Evolutionary conservation across 2,113 vertebrate species (phyloP).

Genomic region (Pipa parva): DNA sequence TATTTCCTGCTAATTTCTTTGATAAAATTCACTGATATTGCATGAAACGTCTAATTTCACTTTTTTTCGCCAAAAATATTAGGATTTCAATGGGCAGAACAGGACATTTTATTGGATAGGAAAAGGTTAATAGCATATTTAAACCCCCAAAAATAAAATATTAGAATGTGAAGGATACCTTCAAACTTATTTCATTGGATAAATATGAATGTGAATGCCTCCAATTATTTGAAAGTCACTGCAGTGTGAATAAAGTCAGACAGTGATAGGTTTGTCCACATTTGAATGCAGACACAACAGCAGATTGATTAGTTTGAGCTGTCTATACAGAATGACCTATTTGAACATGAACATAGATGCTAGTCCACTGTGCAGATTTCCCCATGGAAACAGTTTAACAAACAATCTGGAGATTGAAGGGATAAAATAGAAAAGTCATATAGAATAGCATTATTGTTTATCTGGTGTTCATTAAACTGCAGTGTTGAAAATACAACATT

Average conservation of each 20-base stretch:
- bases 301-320: conserved; percentile 39
- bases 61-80: too few relatives aligned
- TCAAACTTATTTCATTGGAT: not conserved
- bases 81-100: too few relatives aligned
- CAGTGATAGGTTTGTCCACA: conserved; percentile 33
- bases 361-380: conserved; percentile 33
- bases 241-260: conserved; percentile 12
- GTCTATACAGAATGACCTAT: conserved; percentile 38
- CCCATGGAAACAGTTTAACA: conserved; percentile 34
- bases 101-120: too few relatives aligned
- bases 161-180: too few relatives aligned
- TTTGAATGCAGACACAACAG: conserved; percentile 34
- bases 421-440: conserved; percentile 8
- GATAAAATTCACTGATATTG: too few relatives aligned
- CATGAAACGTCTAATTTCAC: too few relatives aligned
- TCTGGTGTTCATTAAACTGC: too few relatives aligned
- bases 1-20: too few relatives aligned
- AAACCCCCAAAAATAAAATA: too few relatives aligned
- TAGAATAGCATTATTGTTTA: conserved; percentile 6
- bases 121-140: too few relatives aligned
- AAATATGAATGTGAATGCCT: not conserved
- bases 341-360: conserved; percentile 31
- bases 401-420: conserved; percentile 23
- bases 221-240: conserved; percentile 13
- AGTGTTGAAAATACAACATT: too few relatives aligned